These are phyloP conservation scores for Vireo altiloquus DNA, from an alignment of 2,113 vertebrate species.

Conservation along the genomic window DNA sequence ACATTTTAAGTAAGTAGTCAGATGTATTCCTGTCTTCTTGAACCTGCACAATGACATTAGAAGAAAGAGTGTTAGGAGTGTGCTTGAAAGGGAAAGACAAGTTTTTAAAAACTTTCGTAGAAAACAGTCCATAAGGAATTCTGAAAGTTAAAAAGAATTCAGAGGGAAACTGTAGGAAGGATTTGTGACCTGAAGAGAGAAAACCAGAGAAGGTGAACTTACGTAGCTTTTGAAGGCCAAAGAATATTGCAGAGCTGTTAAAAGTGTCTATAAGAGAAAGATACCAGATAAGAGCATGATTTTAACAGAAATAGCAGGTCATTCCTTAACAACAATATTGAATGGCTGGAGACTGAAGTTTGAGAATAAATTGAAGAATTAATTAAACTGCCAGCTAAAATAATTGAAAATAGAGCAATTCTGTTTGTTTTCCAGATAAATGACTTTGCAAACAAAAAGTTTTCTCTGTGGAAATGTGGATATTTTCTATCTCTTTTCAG, in stretches of 20 bases:
- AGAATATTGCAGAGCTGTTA: neutral
- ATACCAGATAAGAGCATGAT: neutral
- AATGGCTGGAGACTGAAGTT: neutral
- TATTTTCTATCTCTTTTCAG: neutral
- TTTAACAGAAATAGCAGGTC: neutral
- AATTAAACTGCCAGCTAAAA: constrained; percentile 39
- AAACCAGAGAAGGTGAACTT: neutral
- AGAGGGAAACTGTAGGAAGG: neutral
- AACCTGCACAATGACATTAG: neutral
- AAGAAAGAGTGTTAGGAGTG: neutral
- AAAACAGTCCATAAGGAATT: neutral
- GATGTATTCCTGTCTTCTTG: constrained; percentile 7
- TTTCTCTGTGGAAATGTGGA: neutral
- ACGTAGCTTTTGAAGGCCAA: neutral
- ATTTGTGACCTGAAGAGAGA: neutral
- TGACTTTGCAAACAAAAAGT: neutral
- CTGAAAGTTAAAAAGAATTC: neutral
- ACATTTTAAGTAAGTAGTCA: constrained; percentile 3
- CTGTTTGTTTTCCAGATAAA: constrained; percentile 36
- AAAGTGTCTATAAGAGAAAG: neutral
- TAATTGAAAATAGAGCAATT: constrained; percentile 9
- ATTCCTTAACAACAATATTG: neutral
- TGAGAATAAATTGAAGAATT: constrained; percentile 37
- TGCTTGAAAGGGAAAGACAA: neutral
- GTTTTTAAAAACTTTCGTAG: neutral